These are phyloP conservation scores for Brachycybe producta DNA, from an alignment of 2,888 invertebrate genomes.

Conservation along the genomic window DNA sequence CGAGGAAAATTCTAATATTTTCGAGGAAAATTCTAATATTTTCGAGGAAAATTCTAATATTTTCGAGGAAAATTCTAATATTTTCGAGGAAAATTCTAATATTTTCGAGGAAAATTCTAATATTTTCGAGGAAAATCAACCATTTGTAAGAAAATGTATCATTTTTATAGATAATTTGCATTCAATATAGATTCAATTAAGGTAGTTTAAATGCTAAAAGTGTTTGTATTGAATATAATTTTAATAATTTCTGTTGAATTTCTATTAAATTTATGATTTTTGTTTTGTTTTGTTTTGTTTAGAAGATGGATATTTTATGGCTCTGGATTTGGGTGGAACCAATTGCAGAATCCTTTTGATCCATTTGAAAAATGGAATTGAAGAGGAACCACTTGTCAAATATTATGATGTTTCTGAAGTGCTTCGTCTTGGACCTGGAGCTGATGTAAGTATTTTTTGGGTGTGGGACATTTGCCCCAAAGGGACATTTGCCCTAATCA, in stretches of 20 bases:
- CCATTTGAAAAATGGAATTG: conserved; percentile 44
- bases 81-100: too few relatives aligned
- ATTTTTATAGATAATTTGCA: too few relatives aligned
- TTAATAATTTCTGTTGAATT: conserved; percentile 1
- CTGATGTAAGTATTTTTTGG: conserved; percentile 28
- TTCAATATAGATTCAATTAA: too few relatives aligned
- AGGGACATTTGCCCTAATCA: too few relatives aligned
- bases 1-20: too few relatives aligned
- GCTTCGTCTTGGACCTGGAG: conserved; percentile 48
- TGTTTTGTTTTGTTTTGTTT: conserved; percentile 23
- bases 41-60: too few relatives aligned
- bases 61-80: too few relatives aligned
- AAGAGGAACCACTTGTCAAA: conserved; percentile 47
- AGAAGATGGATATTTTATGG: conserved; percentile 60
- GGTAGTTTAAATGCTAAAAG: not conserved
- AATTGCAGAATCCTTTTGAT: conserved; percentile 61
- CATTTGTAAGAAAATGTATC: too few relatives aligned
- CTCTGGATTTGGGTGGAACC: conserved; percentile 67
- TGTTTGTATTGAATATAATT: not conserved
- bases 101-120: too few relatives aligned
- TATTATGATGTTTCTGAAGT: conserved; percentile 42
- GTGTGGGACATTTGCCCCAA: too few relatives aligned
- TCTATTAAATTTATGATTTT: not conserved
- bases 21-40: too few relatives aligned
- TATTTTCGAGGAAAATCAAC: too few relatives aligned